Evolutionary conservation across 1,140 invertebrate genomes (phyloP), one percentile per base, ranked within the genome.

Genomic region (Trigoniulus corallinus): DNA sequence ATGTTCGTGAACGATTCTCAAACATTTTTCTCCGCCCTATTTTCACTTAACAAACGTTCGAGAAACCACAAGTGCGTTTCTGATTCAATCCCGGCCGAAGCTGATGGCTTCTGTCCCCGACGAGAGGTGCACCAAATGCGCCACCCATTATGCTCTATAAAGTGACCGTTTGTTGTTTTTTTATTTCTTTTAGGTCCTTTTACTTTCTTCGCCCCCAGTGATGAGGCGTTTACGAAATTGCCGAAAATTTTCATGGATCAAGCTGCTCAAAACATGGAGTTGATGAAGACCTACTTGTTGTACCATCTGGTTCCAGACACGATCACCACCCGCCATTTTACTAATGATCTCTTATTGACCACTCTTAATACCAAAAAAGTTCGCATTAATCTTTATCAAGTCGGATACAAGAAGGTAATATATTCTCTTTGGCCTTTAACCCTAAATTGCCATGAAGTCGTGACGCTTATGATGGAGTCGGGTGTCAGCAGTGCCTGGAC

Each of bases 171-270:
- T n/a, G n/a, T n/a, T n/a, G n/a, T n/a, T 45, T 45, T n/a, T 45
- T 45, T 45, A 13, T 45, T 45, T 23, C 20, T 45, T 10, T 12
- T 12, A 20, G 10, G 10, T 12, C 47, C 47, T 23, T 20, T 18
- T 12, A 49, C 47, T 20, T 23, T 49, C 7, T 24, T 49, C 10
- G 47, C 47, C n/a, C 47, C 47, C 3, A 49, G 47, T 23, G 47
- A 49, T 41, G 47, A 49, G 7, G 47, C 47, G n/a, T 49, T 49
- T 40, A 39, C 12, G 3, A 49, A 20, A 39, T 7, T 49, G 7
- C 47, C 47, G 4, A 23, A 10, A 7, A 10, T 23, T 49, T 49
- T 49, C 3, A 47, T 49, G 47, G 24, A 24, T 12, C 42, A 44
- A 44, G 42, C 42, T 7, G 4, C 42, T 7, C 7, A 44, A 21